These are phyloP conservation scores for Heliconius himera DNA, from an alignment of 1,140 invertebrate species.

Conservation along the genomic window DNA sequence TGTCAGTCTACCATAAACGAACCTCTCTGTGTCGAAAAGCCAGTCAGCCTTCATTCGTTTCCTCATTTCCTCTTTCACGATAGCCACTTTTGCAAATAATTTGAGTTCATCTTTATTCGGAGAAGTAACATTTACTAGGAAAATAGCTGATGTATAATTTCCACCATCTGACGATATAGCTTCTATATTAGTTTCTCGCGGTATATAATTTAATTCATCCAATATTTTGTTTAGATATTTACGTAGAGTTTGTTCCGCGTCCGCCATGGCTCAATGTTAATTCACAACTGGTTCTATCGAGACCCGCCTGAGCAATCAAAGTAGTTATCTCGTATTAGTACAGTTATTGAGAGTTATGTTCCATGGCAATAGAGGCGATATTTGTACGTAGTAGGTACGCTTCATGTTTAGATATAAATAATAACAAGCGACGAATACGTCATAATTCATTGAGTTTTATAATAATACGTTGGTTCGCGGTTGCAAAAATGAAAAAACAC, in stretches of 20 bases:
- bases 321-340: conserved; percentile 11
- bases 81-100: conserved; percentile 64
- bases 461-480: too few relatives aligned
- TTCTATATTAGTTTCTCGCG: conserved; percentile 40
- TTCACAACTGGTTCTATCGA: conserved; percentile 32
- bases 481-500: too few relatives aligned
- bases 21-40: conserved; percentile 55
- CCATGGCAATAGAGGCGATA: not conserved
- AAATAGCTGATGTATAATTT: conserved; percentile 58
- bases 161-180: conserved; percentile 48
- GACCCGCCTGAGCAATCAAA: conserved; percentile 21
- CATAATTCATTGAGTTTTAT: not conserved
- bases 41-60: conserved; percentile 43
- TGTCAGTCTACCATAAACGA: conserved; percentile 51
- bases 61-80: conserved; percentile 45
- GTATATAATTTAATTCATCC: conserved; percentile 38
- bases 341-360: not conserved
- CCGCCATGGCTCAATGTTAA: conserved; percentile 44
- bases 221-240: conserved; percentile 48
- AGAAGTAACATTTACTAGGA: conserved; percentile 38
- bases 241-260: conserved; percentile 46
- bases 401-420: not conserved
- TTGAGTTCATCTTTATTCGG: conserved; percentile 47
- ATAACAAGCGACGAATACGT: not conserved
- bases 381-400: not conserved